Percentiles rank a stretch among this genome's conserved stretches.
phyloP scores from a whole-genome alignment of 2,888 invertebrate species.

The Alentia gelatinosa region DNA sequence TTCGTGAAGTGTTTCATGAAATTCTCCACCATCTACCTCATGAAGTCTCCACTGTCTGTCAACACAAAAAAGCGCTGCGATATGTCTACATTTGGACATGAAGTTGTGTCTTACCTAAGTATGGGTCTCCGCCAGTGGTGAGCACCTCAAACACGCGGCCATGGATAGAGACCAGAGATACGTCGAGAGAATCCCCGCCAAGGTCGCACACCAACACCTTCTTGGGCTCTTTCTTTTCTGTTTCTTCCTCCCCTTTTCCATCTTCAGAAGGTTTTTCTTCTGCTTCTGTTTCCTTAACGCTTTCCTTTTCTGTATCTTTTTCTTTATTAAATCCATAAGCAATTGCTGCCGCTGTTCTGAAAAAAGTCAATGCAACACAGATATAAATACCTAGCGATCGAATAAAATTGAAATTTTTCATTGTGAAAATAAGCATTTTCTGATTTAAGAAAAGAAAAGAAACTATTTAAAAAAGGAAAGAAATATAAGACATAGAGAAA shows the following conservation, averaged over 20 bases:
- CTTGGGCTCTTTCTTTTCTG: neutral
- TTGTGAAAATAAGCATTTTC: no score
- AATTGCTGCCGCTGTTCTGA: slow-evolving; percentile 54
- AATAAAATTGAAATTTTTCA: no score
- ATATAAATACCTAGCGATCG: no score
- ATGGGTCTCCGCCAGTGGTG: slow-evolving; percentile 60
- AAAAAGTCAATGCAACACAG: no score
- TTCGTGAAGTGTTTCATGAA: no score
- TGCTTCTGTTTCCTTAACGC: neutral
- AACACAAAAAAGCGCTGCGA: no score
- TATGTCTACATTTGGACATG: no score
- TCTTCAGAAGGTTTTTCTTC: neutral
- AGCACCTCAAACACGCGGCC: slow-evolving; percentile 65
- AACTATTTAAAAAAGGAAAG: no score
- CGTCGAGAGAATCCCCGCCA: slow-evolving; percentile 51
- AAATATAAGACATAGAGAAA: no score
- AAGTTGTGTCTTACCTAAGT: slow-evolving; percentile 59
- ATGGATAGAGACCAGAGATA: slow-evolving; percentile 52
- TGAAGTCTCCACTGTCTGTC: no score
- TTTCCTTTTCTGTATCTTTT: neutral
- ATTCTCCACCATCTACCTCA: no score
- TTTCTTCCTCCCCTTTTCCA: neutral
- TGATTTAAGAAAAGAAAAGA: no score
- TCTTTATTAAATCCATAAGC: slow-evolving; percentile 73
- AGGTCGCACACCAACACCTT: slow-evolving; percentile 50